Evolutionary conservation across 2,113 vertebrate genomes (phyloP), one percentile per base, ranked within the genome.

Genomic region (Leptodactylus fuscus): DNA sequence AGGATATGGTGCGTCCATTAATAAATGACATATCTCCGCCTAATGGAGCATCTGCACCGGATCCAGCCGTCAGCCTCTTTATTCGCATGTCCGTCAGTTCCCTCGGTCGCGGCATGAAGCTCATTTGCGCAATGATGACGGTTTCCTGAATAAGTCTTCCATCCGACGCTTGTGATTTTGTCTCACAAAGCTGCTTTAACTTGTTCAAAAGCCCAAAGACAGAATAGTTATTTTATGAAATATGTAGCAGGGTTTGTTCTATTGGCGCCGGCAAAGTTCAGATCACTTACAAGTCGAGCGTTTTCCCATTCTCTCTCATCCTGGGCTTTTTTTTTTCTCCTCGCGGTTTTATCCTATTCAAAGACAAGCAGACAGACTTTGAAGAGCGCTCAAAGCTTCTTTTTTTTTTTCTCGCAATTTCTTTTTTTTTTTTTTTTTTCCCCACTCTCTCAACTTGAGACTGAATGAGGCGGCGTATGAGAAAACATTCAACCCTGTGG

Each of bases 291-390:
- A 88, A 87, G 62, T 73, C 77, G 87, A 88, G 89, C 79, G 27
- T 62, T 91, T 90, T 90, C 89, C 88, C 89, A 90, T 90, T 92
- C 90, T 87, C 91, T 91, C 91, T 91, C 15, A 83, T 83, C 81
- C 70, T 36, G 27, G 16, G 27, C 11, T 88, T 81, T 32, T 65
- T 80, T 81, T 89, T 87, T 87, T 82, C 90, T 76, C 81, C 89
- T 91, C 88, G 89, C 89, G 44, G 88, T 67, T 91, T 91, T 90
- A 87, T 90, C 88, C 91, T 90, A 91, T 90, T 91, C 90, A 92
- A 91, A 92, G 90, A 80, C 89, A 90, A 92, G 90, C 90, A 91
- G 90, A 88, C 88, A 88, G 85, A 83, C 90, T 92, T 91, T 92
- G 91, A 92, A 91, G 89, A 90, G 82, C 22, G 87, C 91, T 92